Evolutionary conservation across 2,888 invertebrate species (phyloP), one percentile per base, ranked within the genome.

Genomic region (Sceliomorpha sp.): DNA sequence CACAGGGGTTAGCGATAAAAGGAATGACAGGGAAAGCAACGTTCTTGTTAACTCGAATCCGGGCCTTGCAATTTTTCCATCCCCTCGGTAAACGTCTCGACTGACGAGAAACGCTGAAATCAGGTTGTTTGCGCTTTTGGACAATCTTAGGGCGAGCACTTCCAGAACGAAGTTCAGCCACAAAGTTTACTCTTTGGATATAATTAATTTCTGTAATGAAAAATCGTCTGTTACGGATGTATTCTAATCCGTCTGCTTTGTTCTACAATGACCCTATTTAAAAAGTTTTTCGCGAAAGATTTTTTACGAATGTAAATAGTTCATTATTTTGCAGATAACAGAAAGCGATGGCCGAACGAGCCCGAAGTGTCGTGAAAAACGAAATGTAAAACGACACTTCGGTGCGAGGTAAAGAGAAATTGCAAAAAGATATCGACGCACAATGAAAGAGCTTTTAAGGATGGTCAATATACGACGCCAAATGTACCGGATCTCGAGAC

Each of bases 21-120:
- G 36, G 63, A 62, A 51, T 42, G 39, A 66, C 31, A 55, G 37
- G 45, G 56, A 60, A 47, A 51, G 45, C 59, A 59, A 67, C 78
- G 78, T 81, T 87, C 88, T 88, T 86, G 88, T 88, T 88, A 88
- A 88, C 87, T 87, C 81, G 83, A 87, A 84, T 87, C 85, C 75
- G 75, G 45, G 44, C 79, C 76, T 81, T 76, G 82, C 85, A 84
- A 87, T 87, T 87, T 88, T 87, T 87, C 55, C 85, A 85, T 84
- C 83, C 86, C 86, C 86, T 82, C 78, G 77, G 72, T 67, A 53
- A 74, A 74, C 72, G 80, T 79, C 77, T 59, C 56, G 42, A 24
- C 51, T 55, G 69, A 62, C 70, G 60, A 70, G 76, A 75, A 76
- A 77, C 73, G 59, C 59, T 73, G 63, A 77, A 80, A 83, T 81